Evolutionary conservation across 2,888 invertebrate genomes (phyloP).

Genomic region (Hydrotaea cyrtoneurina): DNA sequence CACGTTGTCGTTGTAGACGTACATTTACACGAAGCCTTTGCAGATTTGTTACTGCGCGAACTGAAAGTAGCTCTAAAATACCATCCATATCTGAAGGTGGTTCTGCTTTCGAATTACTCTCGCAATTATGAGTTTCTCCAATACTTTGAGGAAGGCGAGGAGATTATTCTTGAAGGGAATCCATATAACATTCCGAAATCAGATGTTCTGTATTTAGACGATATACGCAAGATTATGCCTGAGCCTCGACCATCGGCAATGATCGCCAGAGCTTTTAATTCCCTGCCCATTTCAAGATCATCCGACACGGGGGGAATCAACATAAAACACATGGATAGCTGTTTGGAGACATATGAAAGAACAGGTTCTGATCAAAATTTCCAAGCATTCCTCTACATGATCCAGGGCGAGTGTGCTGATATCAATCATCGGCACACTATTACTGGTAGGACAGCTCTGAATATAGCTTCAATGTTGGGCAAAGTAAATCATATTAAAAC

Average conservation of each 20-base stretch:
- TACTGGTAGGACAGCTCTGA: slow-evolving; percentile 86
- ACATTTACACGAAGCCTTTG: slow-evolving; percentile 94
- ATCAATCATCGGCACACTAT: slow-evolving; percentile 87
- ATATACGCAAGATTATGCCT: slow-evolving; percentile 60
- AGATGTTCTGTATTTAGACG: slow-evolving; percentile 67
- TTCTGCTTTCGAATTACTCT: slow-evolving; percentile 91
- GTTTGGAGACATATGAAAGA: slow-evolving; percentile 69
- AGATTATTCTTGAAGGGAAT: slow-evolving; percentile 53
- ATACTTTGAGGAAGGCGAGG: slow-evolving; percentile 71
- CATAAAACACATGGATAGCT: slow-evolving; percentile 78
- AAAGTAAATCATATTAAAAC: slow-evolving; percentile 85
- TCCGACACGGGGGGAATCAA: background rate
- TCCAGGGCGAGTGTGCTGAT: slow-evolving; percentile 88
- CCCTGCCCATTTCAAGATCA: slow-evolving; percentile 24
- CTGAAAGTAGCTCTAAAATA: slow-evolving; percentile 87
- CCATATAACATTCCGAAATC: slow-evolving; percentile 4
- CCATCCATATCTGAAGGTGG: slow-evolving; percentile 87
- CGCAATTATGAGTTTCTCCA: slow-evolving; percentile 67
- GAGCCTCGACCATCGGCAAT: slow-evolving; percentile 47
- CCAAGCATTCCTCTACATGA: slow-evolving; percentile 87
- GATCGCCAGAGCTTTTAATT: slow-evolving; percentile 50
- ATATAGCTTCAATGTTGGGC: slow-evolving; percentile 89
- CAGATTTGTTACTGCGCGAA: slow-evolving; percentile 93
- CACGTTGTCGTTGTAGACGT: slow-evolving; percentile 95
- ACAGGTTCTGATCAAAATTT: slow-evolving; percentile 85